Evolutionary conservation across 2,888 invertebrate species (phyloP).

Genomic region (Polydrusus cervinus): DNA sequence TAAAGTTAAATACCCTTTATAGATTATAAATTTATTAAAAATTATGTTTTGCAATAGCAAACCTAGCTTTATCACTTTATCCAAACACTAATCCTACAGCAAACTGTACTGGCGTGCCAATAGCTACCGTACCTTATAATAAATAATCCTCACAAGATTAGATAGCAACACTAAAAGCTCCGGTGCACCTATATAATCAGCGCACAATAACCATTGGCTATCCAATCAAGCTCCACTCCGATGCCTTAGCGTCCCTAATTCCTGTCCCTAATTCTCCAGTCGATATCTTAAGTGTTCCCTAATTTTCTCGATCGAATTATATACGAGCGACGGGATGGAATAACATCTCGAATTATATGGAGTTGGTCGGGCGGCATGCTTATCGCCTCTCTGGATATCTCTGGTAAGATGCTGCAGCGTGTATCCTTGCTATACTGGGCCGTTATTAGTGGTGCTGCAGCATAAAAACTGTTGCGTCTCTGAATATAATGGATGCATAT

Average conservation of each 20-base stretch:
- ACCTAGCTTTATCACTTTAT: too few relatives aligned
- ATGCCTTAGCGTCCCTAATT: background rate
- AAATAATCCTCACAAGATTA: background rate
- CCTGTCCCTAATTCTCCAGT: slow-evolving; percentile 4
- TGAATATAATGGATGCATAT: background rate
- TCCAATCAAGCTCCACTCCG: slow-evolving; percentile 5
- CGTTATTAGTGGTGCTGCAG: slow-evolving; percentile 5
- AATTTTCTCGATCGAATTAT: slow-evolving; percentile 7
- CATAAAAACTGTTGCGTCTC: slow-evolving; percentile 23
- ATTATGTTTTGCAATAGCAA: too few relatives aligned
- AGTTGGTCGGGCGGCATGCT: slow-evolving; percentile 14
- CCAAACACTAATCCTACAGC: too few relatives aligned
- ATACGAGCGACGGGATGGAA: background rate
- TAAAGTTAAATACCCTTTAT: too few relatives aligned
- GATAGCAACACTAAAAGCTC: background rate
- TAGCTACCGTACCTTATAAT: too few relatives aligned
- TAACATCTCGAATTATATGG: slow-evolving; percentile 13
- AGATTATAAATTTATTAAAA: too few relatives aligned
- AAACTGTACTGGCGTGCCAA: too few relatives aligned
- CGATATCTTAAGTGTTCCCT: slow-evolving; percentile 4
- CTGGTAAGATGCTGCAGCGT: slow-evolving; percentile 20
- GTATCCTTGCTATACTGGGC: slow-evolving; percentile 5
- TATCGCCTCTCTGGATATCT: slow-evolving; percentile 18
- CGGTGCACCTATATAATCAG: slow-evolving; percentile 10
- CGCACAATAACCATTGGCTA: slow-evolving; percentile 11